Percentiles rank a stretch among this genome's conserved stretches.
phyloP scores from a whole-genome alignment of 2,888 invertebrate genomes.

The Tachina lurida region DNA sequence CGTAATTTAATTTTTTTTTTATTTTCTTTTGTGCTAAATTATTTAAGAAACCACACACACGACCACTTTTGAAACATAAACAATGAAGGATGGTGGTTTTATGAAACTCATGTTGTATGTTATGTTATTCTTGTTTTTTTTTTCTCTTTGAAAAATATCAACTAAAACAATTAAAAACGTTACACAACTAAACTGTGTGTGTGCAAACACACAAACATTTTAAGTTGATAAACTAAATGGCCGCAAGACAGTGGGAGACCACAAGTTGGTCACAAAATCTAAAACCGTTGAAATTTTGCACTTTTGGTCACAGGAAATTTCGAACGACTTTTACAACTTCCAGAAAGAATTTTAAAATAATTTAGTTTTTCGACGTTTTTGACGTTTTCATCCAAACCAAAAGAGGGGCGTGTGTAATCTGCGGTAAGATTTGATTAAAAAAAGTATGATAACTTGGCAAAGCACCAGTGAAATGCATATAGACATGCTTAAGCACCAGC shows the following conservation, averaged over 20 bases:
- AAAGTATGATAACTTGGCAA: no score
- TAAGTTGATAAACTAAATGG: slow-evolving; percentile 38
- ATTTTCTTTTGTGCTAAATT: not conserved
- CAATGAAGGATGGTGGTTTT: slow-evolving; percentile 14
- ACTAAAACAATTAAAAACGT: slow-evolving; percentile 10
- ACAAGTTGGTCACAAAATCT: no score
- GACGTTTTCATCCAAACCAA: no score
- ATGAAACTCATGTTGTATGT: not conserved
- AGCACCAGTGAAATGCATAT: no score
- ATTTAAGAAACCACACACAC: not conserved
- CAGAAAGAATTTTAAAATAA: no score
- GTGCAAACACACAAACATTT: slow-evolving; percentile 43
- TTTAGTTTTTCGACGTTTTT: no score
- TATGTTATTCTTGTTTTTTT: slow-evolving; percentile 15
- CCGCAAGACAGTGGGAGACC: not conserved
- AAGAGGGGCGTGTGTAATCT: no score
- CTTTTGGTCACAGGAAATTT: no score
- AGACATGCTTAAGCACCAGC: no score
- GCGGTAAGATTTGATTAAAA: no score
- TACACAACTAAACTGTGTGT: slow-evolving; percentile 2
- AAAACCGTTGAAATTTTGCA: no score
- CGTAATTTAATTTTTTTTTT: not conserved
- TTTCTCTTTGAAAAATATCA: slow-evolving; percentile 1
- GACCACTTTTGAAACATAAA: slow-evolving; percentile 22
- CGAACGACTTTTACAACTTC: no score